Evolutionary conservation across 2,797 vertebrate species (phyloP).

Genomic region (Sebastes itinus): DNA sequence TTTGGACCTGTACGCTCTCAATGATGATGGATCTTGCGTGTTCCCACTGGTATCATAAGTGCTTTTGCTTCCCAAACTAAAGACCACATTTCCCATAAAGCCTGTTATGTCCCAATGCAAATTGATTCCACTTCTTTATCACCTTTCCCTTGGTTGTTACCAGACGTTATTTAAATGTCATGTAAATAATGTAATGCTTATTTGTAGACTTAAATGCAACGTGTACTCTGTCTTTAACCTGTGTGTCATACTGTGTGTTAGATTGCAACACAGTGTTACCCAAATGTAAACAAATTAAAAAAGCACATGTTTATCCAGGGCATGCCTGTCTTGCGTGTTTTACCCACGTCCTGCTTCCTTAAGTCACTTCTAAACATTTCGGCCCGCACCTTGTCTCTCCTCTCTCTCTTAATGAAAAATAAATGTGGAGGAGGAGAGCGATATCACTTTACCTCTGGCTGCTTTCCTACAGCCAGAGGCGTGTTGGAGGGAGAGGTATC

Average conservation of each 20-base stretch:
- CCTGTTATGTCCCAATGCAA: neutral
- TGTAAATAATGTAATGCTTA: neutral
- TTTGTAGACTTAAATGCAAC: neutral
- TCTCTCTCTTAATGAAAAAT: constrained; percentile 27
- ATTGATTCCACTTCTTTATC: neutral
- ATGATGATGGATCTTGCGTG: neutral
- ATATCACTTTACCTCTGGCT: neutral
- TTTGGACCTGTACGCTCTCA: neutral
- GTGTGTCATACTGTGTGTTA: neutral
- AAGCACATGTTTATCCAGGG: neutral
- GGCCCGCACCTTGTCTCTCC: neutral
- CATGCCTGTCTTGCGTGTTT: neutral
- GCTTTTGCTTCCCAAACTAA: neutral
- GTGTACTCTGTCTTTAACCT: neutral
- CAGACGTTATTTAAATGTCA: neutral
- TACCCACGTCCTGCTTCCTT: neutral
- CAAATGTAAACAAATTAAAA: neutral
- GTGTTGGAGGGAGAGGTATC: accelerated
- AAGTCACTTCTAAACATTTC: neutral
- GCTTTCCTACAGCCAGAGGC: neutral
- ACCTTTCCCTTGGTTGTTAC: neutral
- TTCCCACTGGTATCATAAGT: neutral
- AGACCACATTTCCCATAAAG: neutral
- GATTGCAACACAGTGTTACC: neutral
- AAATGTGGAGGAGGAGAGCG: constrained; percentile 12